These are phyloP conservation scores for Ornithoptera priamus DNA, from an alignment of 2,888 invertebrate genomes.

Conservation along the genomic window DNA sequence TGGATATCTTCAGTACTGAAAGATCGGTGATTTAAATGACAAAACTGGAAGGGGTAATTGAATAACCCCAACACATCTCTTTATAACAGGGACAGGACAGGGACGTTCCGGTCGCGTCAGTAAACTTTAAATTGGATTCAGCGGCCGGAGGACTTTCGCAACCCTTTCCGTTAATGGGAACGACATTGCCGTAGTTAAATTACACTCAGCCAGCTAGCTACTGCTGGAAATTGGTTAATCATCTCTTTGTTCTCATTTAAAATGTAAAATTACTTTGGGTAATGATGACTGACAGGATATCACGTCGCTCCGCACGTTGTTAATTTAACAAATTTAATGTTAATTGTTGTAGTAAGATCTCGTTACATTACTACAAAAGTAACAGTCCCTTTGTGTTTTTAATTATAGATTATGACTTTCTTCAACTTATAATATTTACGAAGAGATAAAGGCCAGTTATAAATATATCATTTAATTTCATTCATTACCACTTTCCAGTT, in stretches of 20 bases:
- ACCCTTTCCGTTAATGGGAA: constrained; percentile 17
- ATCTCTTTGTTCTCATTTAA: constrained; percentile 6
- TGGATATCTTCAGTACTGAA: no score
- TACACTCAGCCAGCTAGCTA: neutral
- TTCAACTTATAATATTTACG: no score
- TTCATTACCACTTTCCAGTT: no score
- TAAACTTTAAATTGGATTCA: constrained; percentile 25
- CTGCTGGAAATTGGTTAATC: constrained; percentile 7
- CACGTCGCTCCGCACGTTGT: neutral
- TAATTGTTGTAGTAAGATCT: no score
- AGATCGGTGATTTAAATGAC: neutral
- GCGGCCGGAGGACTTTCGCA: neutral
- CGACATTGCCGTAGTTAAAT: constrained; percentile 13
- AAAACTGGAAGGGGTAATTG: neutral
- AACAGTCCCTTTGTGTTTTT: no score
- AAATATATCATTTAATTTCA: no score
- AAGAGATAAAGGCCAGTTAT: no score
- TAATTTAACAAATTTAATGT: no score
- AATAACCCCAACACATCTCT: neutral
- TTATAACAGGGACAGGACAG: neutral
- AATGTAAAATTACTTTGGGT: neutral
- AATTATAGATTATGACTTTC: no score
- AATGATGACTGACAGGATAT: constrained; percentile 3
- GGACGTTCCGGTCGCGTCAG: neutral
- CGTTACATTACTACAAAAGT: no score